Base-by-base conservation (phyloP, 2,888 invertebrate species). In the Taphrorychus bicolor region DNA sequence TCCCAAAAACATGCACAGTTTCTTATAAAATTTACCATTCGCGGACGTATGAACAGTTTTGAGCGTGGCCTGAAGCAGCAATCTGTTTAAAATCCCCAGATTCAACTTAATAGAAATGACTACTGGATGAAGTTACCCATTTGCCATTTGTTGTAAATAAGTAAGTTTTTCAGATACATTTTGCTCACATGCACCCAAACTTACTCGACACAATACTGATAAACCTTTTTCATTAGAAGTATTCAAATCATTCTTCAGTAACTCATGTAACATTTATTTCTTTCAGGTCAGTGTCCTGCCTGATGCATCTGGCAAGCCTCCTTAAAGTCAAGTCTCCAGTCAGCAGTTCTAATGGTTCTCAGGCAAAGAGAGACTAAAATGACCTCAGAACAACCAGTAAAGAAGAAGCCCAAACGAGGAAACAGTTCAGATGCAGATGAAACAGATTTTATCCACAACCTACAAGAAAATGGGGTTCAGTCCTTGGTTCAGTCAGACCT, bases 371-470 rank as follows among this genome's bases (percentile, higher is more conserved):
- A 84, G 74, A 64, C 51, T 68, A 85, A 84, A 79, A 91, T 91
- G 90, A 89, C 87, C 79, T 89, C 88, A 74, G 91, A 92, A 83
- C 93, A 93, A 84, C 94, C 94, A 73, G 90, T 91, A 76, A 93
- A 92, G 81, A 94, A 94, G 85, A 90, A 93, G 80, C 89, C 91
- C 80, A 88, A 92, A 78, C 89, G 92, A 74, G 84, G 83, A 69
- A 82, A 89, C 73, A 85, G 85, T 5, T 86, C 87, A 7, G 86
- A 87, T 70, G 52, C 72, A 17, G 88, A 88, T 71, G 87, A 87
- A 71, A 83, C 84, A 59, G 86, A 86, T 59, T 81, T 85, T 18
- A 86, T 87, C 67, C 85, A 85, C 70, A 83, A 82, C 54, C 77
- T 83, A 21, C 80, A 80, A 2, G 85, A 86, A 72, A 83, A 81